phyloP scores from a whole-genome alignment of 1,140 invertebrate species.

The Bombus terrestris region DNA sequence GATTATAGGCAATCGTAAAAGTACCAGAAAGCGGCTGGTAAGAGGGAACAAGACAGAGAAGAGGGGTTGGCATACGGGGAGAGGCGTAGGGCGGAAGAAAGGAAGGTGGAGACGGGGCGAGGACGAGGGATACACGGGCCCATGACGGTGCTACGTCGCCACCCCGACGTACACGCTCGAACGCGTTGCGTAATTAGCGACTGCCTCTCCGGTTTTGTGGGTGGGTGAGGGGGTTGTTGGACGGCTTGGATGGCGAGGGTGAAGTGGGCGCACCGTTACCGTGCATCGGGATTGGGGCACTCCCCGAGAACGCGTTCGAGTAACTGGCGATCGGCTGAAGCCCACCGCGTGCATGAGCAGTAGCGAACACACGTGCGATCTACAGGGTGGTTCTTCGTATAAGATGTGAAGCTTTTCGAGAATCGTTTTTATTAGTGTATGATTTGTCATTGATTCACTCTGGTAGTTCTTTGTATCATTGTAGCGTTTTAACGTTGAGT shows the following conservation, averaged over 20 bases:
- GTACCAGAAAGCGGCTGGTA: slow-evolving; percentile 49
- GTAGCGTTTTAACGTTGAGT: no score
- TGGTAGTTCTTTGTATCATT: no score
- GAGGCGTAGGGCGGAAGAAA: not conserved
- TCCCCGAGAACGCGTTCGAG: slow-evolving; percentile 51
- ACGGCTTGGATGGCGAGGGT: slow-evolving; percentile 41
- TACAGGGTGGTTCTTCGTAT: slow-evolving; percentile 52
- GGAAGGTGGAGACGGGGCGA: not conserved
- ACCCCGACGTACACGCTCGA: slow-evolving; percentile 68
- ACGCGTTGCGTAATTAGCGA: slow-evolving; percentile 75
- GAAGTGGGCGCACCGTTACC: slow-evolving; percentile 39
- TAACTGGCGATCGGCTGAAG: slow-evolving; percentile 53
- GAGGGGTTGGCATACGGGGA: not conserved
- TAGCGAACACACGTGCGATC: slow-evolving; percentile 48
- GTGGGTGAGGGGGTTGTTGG: slow-evolving; percentile 50
- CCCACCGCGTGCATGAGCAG: slow-evolving; percentile 47
- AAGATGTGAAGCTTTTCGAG: not conserved
- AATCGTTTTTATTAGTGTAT: not conserved
- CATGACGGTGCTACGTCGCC: slow-evolving; percentile 61
- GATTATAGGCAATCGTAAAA: slow-evolving; percentile 68
- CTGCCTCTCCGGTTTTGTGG: slow-evolving; percentile 69
- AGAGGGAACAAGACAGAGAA: slow-evolving; percentile 46
- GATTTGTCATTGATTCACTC: not conserved
- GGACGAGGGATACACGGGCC: slow-evolving; percentile 58
- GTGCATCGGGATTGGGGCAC: slow-evolving; percentile 50